A percentile compares a stretch with the other conserved stretches of the same genome.
These are phyloP conservation scores for Euwallacea similis DNA, from an alignment of 1,140 invertebrate species.

Conservation along the genomic window DNA sequence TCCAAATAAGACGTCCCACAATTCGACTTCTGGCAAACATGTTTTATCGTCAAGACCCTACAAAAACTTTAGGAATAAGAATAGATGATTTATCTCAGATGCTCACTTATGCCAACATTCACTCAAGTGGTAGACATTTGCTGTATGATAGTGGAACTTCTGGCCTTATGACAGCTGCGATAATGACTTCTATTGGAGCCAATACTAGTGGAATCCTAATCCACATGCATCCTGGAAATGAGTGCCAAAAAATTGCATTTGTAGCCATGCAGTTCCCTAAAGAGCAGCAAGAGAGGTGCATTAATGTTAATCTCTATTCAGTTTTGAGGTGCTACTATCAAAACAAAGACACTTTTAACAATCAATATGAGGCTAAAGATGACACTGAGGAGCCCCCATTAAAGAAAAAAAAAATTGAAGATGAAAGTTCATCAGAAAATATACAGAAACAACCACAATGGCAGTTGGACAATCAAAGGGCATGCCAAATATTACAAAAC, in stretches of 20 bases:
- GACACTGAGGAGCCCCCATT: slow-evolving; percentile 19
- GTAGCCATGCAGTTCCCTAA: slow-evolving; percentile 74
- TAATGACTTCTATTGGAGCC: slow-evolving; percentile 72
- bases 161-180: slow-evolving; percentile 79
- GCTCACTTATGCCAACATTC: slow-evolving; percentile 77
- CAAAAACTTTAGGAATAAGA: slow-evolving; percentile 77
- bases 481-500: slow-evolving; percentile 59
- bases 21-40: slow-evolving; percentile 76
- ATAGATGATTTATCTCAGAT: slow-evolving; percentile 88
- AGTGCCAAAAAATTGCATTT: slow-evolving; percentile 74
- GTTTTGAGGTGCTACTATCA: slow-evolving; percentile 68
- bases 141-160: slow-evolving; percentile 85
- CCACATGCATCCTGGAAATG: slow-evolving; percentile 78
- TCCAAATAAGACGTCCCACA: slow-evolving; percentile 75
- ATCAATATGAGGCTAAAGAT: slow-evolving; percentile 21
- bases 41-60: slow-evolving; percentile 73
- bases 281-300: slow-evolving; percentile 67
- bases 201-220: slow-evolving; percentile 66
- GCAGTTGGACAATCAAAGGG: slow-evolving; percentile 66
- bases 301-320: slow-evolving; percentile 72
- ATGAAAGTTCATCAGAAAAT: not conserved
- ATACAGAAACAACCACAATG: slow-evolving; percentile 61
- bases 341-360: slow-evolving; percentile 48
- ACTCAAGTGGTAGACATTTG: slow-evolving; percentile 72
- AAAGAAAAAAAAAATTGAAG: slow-evolving; percentile 44